These are phyloP conservation scores for Brachyalestes nurse DNA, from an alignment of 2,797 vertebrate genomes.

Conservation along the genomic window DNA sequence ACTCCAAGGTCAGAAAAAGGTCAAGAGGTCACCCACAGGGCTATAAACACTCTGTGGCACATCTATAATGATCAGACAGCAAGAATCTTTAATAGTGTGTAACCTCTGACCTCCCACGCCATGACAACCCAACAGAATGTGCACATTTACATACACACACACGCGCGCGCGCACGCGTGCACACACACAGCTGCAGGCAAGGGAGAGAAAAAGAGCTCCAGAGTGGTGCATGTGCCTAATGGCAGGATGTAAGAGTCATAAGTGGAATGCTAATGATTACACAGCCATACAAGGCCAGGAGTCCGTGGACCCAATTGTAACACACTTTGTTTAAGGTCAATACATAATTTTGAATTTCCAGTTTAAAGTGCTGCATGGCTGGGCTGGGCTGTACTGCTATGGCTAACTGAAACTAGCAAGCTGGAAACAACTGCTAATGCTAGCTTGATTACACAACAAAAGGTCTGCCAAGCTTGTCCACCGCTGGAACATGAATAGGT, in stretches of 20 bases:
- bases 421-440: too few relatives aligned
- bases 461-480: too few relatives aligned
- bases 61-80: constrained; percentile 66
- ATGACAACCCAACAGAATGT: constrained; percentile 59
- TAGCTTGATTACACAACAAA: too few relatives aligned
- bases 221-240: constrained; percentile 45
- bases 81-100: constrained; percentile 66
- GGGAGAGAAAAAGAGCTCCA: not conserved
- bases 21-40: constrained; percentile 65
- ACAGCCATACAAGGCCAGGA: not conserved
- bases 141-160: constrained; percentile 40
- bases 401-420: too few relatives aligned
- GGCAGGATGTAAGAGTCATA: not conserved
- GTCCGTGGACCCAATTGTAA: not conserved
- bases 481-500: too few relatives aligned
- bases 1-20: constrained; percentile 59
- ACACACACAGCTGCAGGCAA: not conserved
- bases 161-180: constrained; percentile 5
- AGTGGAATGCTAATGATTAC: not conserved
- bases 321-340: not conserved
- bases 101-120: constrained; percentile 64
- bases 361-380: too few relatives aligned
- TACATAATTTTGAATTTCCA: too few relatives aligned
- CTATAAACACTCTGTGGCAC: constrained; percentile 66
- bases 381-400: too few relatives aligned